phyloP scores from a whole-genome alignment of 2,113 vertebrate species.

The Microcebus griseorufus region DNA sequence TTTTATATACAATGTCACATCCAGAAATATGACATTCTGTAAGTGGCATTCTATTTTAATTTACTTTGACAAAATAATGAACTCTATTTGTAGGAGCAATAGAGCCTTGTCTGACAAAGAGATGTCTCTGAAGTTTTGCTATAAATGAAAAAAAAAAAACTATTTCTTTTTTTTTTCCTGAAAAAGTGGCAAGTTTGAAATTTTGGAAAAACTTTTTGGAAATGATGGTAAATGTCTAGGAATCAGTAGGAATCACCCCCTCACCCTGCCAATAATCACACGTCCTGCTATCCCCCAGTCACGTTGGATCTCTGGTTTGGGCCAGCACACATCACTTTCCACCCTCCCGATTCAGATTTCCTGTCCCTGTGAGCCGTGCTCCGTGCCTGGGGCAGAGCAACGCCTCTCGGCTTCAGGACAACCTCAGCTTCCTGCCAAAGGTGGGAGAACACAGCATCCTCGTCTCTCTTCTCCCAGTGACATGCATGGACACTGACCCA shows the following conservation, averaged over 20 bases:
- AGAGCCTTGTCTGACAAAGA: constrained; percentile 58
- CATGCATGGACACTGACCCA: not conserved
- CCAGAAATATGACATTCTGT: constrained; percentile 65
- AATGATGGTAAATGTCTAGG: not conserved
- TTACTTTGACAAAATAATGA: constrained; percentile 80
- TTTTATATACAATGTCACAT: constrained; percentile 66
- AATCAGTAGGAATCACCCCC: not conserved
- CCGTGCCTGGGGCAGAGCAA: not conserved
- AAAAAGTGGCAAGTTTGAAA: constrained; percentile 59
- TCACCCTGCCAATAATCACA: not conserved
- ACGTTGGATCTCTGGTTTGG: not conserved
- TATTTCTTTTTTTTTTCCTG: not conserved
- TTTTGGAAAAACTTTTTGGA: constrained; percentile 41
- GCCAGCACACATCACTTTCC: too few species aligned
- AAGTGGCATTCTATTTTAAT: constrained; percentile 79
- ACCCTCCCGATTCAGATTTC: not conserved
- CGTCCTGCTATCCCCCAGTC: not conserved
- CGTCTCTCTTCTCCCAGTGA: not conserved
- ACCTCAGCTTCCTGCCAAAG: not conserved
- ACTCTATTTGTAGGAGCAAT: constrained; percentile 71
- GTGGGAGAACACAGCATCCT: not conserved
- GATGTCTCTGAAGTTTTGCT: constrained; percentile 61
- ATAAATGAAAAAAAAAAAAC: constrained; percentile 51
- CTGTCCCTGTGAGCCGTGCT: not conserved
- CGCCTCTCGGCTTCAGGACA: not conserved